phyloP scores from a whole-genome alignment of 2,888 invertebrate species.

The Mermis nigrescens region DNA sequence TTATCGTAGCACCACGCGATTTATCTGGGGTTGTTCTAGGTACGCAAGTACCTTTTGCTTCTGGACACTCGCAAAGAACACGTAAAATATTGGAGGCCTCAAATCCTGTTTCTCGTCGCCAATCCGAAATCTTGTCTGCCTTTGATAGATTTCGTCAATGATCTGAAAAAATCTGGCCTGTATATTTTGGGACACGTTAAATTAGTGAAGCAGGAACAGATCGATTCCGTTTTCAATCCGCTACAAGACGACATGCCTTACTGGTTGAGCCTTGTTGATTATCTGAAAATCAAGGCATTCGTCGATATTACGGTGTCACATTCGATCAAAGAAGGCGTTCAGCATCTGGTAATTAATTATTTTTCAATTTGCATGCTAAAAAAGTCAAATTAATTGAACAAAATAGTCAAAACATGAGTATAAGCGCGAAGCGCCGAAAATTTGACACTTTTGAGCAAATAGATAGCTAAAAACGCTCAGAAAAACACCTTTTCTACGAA shows the following conservation, averaged over 20 bases:
- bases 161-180: constrained; percentile 71
- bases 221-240: constrained; percentile 46
- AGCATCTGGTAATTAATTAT: constrained; percentile 79
- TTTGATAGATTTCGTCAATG: constrained; percentile 87
- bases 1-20: no score
- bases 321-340: constrained; percentile 67
- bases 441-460: no score
- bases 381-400: no score
- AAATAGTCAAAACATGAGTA: no score
- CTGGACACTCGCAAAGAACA: constrained; percentile 88
- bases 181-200: constrained; percentile 62
- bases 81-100: constrained; percentile 97
- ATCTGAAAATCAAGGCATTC: constrained; percentile 66
- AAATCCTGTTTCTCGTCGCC: constrained; percentile 73
- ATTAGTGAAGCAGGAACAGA: constrained; percentile 39
- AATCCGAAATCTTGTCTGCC: constrained; percentile 75
- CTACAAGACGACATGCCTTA: constrained; percentile 56
- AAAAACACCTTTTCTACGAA: no score
- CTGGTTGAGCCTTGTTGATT: constrained; percentile 84
- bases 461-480: no score
- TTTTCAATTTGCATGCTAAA: no score
- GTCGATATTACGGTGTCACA: constrained; percentile 73
- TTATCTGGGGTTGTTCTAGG: no score
- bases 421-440: no score
- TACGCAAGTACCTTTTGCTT: constrained; percentile 81